Evolutionary conservation across 2,888 invertebrate genomes (phyloP), one percentile per base, ranked within the genome.

Genomic region (Sisyra nigra): DNA sequence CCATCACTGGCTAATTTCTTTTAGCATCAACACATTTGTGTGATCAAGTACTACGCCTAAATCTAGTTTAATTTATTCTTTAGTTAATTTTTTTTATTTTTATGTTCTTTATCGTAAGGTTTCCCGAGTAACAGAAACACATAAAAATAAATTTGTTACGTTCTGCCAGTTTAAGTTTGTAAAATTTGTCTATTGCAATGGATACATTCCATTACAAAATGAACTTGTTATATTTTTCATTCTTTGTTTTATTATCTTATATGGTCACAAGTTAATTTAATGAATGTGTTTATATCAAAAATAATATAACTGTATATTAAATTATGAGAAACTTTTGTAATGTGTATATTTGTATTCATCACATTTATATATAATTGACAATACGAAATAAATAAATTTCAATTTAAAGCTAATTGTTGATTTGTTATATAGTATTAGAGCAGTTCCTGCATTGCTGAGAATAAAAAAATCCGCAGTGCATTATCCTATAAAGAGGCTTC

Each of bases 1-100:
- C 35, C 35, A 4, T 13, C 15, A 34, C 17, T 42, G 19, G 17
- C 33, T 42, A 13, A 11, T 14, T 42, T 42, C 35, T 42, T 42
- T 19, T 42, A 32, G 31, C 15, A 31, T 32, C 17, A 6, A 19
- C 6, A 19, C 11, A 37, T 24, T 15, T 35, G 14, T 35, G 9
- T 15, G 17, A 35, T 35, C 9, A n/a, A 17, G 15, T 14, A 34
- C 8, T 5, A 35, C 9, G 17, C 17, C 11, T 35, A 35, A n/a
- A 35, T 14, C 14, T 15, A 35, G 35, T 17, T 35, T 35, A 15
- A 35, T 35, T 35, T 17, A 35, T 35, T 35, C n/a, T 35, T 35
- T 15, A 35, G 14, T 39, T 13, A 18, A 18, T 17, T 13, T 39
- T 39, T 19, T 19, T 13, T 39, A 18, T 39, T 17, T 15, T 38